Evolutionary conservation across 2,113 vertebrate genomes (phyloP).

Genomic region (Sclerurus mexicanus): DNA sequence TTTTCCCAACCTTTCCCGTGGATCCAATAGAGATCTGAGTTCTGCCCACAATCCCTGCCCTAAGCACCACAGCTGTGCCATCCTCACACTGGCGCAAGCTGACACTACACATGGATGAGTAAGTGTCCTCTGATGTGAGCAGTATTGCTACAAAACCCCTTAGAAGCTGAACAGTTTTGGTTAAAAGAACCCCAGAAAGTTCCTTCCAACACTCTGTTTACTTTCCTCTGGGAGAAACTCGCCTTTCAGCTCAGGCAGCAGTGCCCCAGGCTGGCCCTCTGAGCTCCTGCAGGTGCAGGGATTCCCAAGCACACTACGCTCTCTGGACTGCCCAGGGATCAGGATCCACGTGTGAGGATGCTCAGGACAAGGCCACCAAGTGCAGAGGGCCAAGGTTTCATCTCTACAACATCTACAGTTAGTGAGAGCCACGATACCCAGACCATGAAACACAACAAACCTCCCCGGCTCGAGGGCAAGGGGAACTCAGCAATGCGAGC

Average conservation of each 20-base stretch:
- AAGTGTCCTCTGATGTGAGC: background rate
- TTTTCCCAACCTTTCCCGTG: background rate
- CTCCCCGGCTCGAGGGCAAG: slow-evolving; percentile 23
- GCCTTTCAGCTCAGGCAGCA: background rate
- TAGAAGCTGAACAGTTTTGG: background rate
- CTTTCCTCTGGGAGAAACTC: background rate
- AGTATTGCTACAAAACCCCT: background rate
- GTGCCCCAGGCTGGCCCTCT: fast-evolving
- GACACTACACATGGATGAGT: background rate
- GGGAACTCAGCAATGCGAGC: slow-evolving; percentile 58
- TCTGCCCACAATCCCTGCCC: background rate
- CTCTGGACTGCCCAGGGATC: background rate
- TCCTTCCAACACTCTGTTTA: background rate
- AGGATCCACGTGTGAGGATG: background rate
- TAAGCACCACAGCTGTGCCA: background rate
- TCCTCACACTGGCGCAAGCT: background rate
- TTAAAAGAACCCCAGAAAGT: background rate
- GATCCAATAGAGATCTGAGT: background rate
- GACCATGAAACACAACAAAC: slow-evolving; percentile 50
- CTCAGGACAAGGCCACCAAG: background rate
- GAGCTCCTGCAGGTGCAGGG: background rate
- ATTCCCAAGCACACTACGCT: background rate
- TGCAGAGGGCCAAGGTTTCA: background rate
- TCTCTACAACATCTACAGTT: slow-evolving; percentile 16
- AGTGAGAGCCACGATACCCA: slow-evolving; percentile 82